phyloP scores from a whole-genome alignment of 2,797 vertebrate genomes.

The Tenualosa thibaudeaui region DNA sequence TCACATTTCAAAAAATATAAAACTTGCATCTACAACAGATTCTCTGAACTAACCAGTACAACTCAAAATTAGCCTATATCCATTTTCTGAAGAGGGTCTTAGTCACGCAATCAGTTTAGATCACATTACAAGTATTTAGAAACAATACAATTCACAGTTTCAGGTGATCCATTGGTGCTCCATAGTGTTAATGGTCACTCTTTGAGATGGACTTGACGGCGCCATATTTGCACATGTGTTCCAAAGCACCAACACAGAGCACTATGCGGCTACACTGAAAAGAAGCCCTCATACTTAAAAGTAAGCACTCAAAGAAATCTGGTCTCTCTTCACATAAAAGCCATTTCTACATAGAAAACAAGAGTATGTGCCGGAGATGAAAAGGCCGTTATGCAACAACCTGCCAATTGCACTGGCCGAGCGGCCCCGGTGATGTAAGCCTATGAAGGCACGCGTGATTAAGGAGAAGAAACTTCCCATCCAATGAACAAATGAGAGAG shows the following conservation, averaged over 20 bases:
- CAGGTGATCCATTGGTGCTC: too few species aligned
- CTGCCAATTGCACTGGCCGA: background rate
- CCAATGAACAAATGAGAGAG: background rate
- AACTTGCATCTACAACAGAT: too few species aligned
- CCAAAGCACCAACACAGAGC: background rate
- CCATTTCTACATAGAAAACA: background rate
- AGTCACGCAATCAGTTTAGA: background rate
- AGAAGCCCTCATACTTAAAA: background rate
- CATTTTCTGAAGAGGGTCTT: background rate
- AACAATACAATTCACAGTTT: background rate
- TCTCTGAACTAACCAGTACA: background rate
- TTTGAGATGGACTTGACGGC: background rate
- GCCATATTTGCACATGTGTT: background rate
- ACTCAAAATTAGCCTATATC: background rate
- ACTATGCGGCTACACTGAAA: background rate
- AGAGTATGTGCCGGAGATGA: background rate
- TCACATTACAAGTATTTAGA: background rate
- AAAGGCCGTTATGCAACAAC: background rate
- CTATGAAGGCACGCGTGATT: background rate
- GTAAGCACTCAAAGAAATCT: background rate
- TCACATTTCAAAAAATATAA: background rate
- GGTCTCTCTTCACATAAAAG: background rate
- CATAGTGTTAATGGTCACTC: background rate
- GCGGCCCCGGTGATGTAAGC: background rate
- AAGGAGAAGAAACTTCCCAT: conserved; percentile 1